Evolutionary conservation across 2,113 vertebrate species (phyloP).

Genomic region (Myotis yumanensis): DNA sequence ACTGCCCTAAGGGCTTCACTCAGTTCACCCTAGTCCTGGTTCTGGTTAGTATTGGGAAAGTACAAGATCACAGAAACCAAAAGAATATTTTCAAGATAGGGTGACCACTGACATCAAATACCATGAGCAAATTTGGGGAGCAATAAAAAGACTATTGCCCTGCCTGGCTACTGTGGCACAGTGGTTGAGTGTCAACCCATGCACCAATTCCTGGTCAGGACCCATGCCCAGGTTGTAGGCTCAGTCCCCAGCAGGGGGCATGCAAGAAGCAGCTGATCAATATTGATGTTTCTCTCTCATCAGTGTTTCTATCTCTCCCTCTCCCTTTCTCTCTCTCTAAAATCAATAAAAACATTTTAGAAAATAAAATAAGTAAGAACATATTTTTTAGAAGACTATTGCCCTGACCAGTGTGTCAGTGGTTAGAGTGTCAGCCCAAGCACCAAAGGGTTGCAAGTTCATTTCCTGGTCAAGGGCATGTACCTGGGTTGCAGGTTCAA

Average conservation of each 20-base stretch:
- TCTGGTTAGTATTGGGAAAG: constrained; percentile 10
- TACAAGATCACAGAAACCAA: constrained; percentile 11
- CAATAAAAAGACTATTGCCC: not conserved
- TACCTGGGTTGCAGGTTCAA: no score
- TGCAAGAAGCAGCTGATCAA: not conserved
- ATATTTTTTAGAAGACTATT: not conserved
- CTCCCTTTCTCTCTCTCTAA: no score
- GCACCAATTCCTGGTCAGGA: not conserved
- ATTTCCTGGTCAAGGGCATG: no score
- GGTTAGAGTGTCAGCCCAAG: not conserved
- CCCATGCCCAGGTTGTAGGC: not conserved
- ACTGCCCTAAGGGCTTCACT: not conserved
- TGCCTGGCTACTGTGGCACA: not conserved
- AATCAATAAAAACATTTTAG: no score
- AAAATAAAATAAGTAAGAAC: no score
- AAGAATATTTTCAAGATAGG: constrained; percentile 22
- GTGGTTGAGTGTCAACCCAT: not conserved
- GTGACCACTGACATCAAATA: not conserved
- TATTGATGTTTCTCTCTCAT: not conserved
- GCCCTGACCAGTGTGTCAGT: not conserved
- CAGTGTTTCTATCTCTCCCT: not conserved
- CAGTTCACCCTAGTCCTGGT: not conserved
- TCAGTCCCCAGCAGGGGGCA: not conserved
- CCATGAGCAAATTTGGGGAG: not conserved
- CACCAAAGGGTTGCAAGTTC: not conserved